A percentile compares a stretch with the other conserved stretches of the same genome.
These are phyloP conservation scores for Apotomis betuletana DNA, from an alignment of 2,888 invertebrate species.

Conservation along the genomic window DNA sequence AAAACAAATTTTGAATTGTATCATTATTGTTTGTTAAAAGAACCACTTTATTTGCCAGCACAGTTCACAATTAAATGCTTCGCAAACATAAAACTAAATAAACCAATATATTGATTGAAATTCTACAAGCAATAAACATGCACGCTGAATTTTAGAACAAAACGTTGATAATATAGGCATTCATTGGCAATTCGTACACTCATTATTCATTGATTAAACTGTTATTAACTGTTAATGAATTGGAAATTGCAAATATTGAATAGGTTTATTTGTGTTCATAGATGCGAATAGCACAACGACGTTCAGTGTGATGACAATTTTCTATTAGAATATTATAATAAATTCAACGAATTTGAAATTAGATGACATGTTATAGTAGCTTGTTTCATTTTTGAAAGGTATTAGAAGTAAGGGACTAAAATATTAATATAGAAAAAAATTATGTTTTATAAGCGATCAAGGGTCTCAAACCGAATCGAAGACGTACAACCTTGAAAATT, in stretches of 20 bases:
- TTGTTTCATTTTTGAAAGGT: background rate
- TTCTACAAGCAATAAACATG: slow-evolving; percentile 3
- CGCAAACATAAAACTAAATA: background rate
- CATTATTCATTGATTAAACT: background rate
- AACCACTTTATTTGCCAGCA: background rate
- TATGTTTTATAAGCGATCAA: no score
- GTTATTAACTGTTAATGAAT: background rate
- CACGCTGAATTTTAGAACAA: slow-evolving; percentile 23
- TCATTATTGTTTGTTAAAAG: background rate
- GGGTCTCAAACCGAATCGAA: no score
- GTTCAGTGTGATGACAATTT: background rate
- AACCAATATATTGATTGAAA: slow-evolving; percentile 17
- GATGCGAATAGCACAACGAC: background rate
- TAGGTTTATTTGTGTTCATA: background rate
- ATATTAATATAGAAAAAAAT: no score
- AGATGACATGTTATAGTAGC: background rate
- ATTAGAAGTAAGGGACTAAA: no score
- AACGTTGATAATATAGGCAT: slow-evolving; percentile 9
- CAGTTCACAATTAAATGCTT: background rate
- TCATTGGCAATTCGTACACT: slow-evolving; percentile 1
- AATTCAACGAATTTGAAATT: background rate
- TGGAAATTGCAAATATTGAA: slow-evolving; percentile 11
- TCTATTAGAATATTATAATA: background rate
- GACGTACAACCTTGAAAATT: no score
- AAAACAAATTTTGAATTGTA: background rate